Evolutionary conservation across 92 coral and sea anemone species (phyloP).

Genomic region (Ricordea florida): DNA sequence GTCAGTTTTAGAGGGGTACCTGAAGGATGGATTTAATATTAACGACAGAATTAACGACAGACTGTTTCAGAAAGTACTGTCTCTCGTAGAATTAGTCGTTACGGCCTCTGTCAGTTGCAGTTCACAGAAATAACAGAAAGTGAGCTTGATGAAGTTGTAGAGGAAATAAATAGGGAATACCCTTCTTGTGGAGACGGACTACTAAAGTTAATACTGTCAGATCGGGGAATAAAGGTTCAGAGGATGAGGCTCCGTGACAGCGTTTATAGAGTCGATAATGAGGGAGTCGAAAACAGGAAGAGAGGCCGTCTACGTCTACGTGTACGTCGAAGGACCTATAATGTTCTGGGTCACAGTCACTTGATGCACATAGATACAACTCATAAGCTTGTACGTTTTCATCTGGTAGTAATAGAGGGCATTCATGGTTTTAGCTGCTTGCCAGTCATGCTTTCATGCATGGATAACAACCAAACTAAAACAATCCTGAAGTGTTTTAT

Average conservation of each 20-base stretch:
- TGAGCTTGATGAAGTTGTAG: no score
- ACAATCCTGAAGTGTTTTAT: slow-evolving; percentile 58
- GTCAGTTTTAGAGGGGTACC: slow-evolving; percentile 28
- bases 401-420: slow-evolving; percentile 47
- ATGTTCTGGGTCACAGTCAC: not conserved
- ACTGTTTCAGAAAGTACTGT: slow-evolving; percentile 51
- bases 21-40: slow-evolving; percentile 43
- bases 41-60: slow-evolving; percentile 27
- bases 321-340: slow-evolving; percentile 7
- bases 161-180: slow-evolving; percentile 25
- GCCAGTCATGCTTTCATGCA: slow-evolving; percentile 52
- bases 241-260: no score
- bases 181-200: slow-evolving; percentile 49
- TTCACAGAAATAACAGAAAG: no score
- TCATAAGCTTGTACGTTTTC: slow-evolving; percentile 24
- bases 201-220: slow-evolving; percentile 32
- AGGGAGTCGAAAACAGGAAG: no score
- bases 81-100: slow-evolving; percentile 47
- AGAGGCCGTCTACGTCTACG: no score
- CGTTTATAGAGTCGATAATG: no score
- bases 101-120: slow-evolving; percentile 39
- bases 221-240: no score
- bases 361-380: slow-evolving; percentile 37
- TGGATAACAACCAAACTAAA: slow-evolving; percentile 35
- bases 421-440: slow-evolving; percentile 54